Conservation (phyloP, 2,113 vertebrate species). For the Otolemur garnettii region DNA sequence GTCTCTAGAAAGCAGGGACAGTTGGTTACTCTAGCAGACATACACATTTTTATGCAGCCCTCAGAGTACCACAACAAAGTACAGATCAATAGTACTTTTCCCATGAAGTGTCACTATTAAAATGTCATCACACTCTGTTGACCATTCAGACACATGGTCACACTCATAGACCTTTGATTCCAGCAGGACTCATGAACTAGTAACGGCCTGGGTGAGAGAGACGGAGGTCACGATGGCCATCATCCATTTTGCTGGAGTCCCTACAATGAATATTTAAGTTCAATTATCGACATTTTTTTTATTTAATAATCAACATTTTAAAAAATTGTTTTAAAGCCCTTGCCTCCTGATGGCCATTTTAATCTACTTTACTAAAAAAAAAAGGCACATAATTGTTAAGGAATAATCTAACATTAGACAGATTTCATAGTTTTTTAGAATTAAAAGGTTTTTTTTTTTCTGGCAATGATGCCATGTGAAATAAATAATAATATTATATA, state of each 20-base stretch:
- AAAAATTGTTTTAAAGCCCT: not conserved
- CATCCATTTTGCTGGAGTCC: not conserved
- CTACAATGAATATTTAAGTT: not conserved
- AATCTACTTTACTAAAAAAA: constrained; percentile 15
- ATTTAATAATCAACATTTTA: too few species aligned
- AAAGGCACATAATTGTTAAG: not conserved
- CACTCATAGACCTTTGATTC: not conserved
- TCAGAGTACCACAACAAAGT: not conserved
- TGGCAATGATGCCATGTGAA: not conserved
- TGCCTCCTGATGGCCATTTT: not conserved
- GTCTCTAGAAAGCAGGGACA: not conserved
- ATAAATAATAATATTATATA: not conserved
- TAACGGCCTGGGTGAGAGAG: not conserved
- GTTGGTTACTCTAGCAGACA: not conserved
- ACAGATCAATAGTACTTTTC: not conserved
- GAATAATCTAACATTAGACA: not conserved
- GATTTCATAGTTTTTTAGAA: not conserved
- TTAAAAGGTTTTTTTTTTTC: not conserved
- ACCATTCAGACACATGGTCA: not conserved
- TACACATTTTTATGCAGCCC: not conserved
- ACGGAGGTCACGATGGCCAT: not conserved
- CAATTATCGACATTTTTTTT: not conserved
- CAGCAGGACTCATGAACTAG: not conserved
- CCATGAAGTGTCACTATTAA: not conserved
- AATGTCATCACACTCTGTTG: not conserved